Conservation (phyloP, 2,888 invertebrate genomes). For the Ligdia adustata region DNA sequence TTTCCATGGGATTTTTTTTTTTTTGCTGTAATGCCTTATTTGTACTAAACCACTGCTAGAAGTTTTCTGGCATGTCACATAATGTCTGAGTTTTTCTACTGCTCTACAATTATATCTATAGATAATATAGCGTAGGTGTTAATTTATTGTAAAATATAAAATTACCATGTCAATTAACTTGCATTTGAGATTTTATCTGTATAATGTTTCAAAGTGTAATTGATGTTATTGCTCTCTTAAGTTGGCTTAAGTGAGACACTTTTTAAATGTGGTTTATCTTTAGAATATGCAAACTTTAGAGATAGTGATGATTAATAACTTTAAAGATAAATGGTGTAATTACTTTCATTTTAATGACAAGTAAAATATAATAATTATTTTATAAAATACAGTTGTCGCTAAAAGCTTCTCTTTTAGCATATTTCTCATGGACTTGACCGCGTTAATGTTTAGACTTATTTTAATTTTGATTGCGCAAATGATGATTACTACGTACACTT, state of each 20-base stretch:
- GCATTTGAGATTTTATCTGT: conserved; percentile 35
- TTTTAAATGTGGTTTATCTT: conserved; percentile 10
- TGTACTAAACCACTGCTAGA: no score
- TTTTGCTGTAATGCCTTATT: no score
- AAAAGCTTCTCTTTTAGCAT: no score
- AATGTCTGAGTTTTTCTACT: conserved; percentile 18
- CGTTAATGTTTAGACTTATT: no score
- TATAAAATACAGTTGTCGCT: conserved; percentile 2
- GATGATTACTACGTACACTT: no score
- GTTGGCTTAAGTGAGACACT: conserved; percentile 22
- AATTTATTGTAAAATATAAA: conserved; percentile 50
- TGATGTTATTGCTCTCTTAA: conserved; percentile 23
- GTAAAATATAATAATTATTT: background rate
- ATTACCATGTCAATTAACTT: conserved; percentile 41
- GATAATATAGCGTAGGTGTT: conserved; percentile 43
- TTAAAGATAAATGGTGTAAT: conserved; percentile 6
- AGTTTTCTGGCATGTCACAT: no score
- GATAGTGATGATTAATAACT: conserved; percentile 13
- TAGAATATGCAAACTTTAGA: conserved; percentile 18
- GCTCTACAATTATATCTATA: conserved; percentile 11
- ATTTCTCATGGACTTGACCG: no score
- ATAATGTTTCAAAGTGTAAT: conserved; percentile 28
- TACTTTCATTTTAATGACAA: background rate
- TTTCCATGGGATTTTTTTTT: no score
- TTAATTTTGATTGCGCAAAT: no score